Evolutionary conservation across 2,888 invertebrate genomes (phyloP).

Genomic region (Rhodophaea formosa): DNA sequence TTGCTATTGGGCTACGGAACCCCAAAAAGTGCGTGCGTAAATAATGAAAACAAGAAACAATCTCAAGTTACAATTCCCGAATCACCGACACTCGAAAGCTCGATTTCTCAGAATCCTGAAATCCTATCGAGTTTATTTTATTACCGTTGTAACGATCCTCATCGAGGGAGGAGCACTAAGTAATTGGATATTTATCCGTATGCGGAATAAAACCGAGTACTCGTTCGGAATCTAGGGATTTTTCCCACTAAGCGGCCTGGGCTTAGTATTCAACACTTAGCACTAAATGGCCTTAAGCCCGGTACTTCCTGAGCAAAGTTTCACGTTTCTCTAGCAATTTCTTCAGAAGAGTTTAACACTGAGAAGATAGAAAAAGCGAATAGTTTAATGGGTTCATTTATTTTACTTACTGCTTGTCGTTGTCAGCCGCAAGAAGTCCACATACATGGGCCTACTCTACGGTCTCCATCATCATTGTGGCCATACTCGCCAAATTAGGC

Average conservation of each 20-base stretch:
- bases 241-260: neutral
- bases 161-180: slow-evolving; percentile 22
- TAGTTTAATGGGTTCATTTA: too few species aligned
- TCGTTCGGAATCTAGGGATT: slow-evolving; percentile 9
- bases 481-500: too few species aligned
- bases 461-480: too few species aligned
- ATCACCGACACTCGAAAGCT: slow-evolving; percentile 3
- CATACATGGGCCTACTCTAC: too few species aligned
- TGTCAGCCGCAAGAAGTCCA: too few species aligned
- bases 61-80: slow-evolving; percentile 4
- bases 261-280: slow-evolving; percentile 2
- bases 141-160: slow-evolving; percentile 21
- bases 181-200: slow-evolving; percentile 32
- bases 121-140: slow-evolving; percentile 24
- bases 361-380: too few species aligned
- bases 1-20: too few species aligned
- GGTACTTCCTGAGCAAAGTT: slow-evolving; percentile 20
- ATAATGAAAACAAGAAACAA: neutral
- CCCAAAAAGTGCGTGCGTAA: neutral
- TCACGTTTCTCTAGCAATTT: neutral
- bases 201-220: slow-evolving; percentile 24
- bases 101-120: slow-evolving; percentile 1
- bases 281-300: neutral
- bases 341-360: neutral
- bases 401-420: too few species aligned